A percentile compares a stretch with the other conserved stretches of the same genome.
phyloP scores from a whole-genome alignment of 2,113 vertebrate species.

The Siniperca chuatsi region DNA sequence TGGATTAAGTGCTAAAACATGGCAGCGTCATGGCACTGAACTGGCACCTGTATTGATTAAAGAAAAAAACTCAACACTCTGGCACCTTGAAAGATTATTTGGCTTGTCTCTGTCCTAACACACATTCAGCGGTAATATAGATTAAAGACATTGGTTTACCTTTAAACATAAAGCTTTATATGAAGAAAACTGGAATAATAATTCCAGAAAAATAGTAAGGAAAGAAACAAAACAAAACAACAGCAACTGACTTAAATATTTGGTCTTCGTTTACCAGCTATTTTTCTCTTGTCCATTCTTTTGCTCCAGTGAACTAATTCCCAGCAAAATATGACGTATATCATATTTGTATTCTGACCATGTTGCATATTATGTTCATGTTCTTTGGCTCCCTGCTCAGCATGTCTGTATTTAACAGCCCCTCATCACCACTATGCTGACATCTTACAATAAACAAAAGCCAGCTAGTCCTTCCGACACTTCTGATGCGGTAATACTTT shows the following conservation, averaged over 20 bases:
- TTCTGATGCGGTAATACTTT: neutral
- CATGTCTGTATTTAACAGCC: conserved; percentile 1
- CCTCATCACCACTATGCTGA: conserved; percentile 12
- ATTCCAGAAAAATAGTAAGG: too few species aligned
- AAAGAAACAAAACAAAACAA: neutral
- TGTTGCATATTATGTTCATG: neutral
- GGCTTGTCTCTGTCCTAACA: neutral
- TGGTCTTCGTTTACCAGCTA: neutral
- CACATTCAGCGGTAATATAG: neutral
- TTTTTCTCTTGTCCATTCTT: neutral
- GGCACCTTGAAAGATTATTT: too few species aligned
- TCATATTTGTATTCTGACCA: conserved; percentile 13
- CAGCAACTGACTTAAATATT: neutral
- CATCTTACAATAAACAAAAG: conserved; percentile 7
- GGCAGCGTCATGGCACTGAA: neutral
- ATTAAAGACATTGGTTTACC: neutral
- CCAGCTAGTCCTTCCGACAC: neutral
- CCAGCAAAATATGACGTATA: neutral
- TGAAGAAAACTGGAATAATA: too few species aligned
- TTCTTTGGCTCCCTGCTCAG: conserved; percentile 13
- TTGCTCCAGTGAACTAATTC: neutral
- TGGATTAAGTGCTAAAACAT: neutral
- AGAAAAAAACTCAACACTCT: neutral
- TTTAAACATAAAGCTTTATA: neutral
- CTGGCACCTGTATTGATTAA: neutral